Conservation (phyloP, 2,113 vertebrate genomes). For the Lycaon pictus region DNA sequence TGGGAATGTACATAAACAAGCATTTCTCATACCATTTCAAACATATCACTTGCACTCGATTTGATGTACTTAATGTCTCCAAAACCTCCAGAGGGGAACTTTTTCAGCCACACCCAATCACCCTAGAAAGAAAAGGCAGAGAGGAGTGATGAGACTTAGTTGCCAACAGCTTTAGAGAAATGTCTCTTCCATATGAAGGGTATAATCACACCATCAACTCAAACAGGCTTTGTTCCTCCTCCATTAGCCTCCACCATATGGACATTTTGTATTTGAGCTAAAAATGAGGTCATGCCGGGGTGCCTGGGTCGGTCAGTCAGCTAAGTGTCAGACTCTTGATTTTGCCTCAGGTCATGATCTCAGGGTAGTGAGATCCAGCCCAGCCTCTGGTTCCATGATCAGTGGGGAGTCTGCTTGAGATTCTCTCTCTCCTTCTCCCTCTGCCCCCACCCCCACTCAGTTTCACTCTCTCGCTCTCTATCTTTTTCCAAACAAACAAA, state of each 20-base stretch:
- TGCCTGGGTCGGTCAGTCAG: not conserved
- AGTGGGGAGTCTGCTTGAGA: not conserved
- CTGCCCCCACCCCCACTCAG: not conserved
- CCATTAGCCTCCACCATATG: not conserved
- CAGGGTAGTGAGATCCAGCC: not conserved
- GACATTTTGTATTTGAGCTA: not conserved
- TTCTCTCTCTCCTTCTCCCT: not conserved
- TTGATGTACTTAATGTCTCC: slow-evolving; percentile 69
- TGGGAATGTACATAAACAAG: not conserved
- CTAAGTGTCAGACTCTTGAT: not conserved
- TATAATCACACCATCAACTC: slow-evolving; percentile 18
- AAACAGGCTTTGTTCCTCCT: not conserved
- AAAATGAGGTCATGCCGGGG: slow-evolving; percentile 5
- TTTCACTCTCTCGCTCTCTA: not conserved
- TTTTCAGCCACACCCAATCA: slow-evolving; percentile 75
- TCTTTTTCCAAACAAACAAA: not conserved
- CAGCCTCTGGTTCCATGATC: not conserved
- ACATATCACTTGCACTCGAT: slow-evolving; percentile 68
- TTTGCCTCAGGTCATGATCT: not conserved
- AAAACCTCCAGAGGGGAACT: slow-evolving; percentile 72
- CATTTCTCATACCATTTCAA: slow-evolving; percentile 69
- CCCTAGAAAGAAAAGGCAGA: slow-evolving; percentile 65
- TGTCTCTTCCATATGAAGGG: not conserved
- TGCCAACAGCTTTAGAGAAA: slow-evolving; percentile 8
- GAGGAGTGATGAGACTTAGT: slow-evolving; percentile 7